phyloP scores from a whole-genome alignment of 2,113 vertebrate species.

The Aphelocoma coerulescens region DNA sequence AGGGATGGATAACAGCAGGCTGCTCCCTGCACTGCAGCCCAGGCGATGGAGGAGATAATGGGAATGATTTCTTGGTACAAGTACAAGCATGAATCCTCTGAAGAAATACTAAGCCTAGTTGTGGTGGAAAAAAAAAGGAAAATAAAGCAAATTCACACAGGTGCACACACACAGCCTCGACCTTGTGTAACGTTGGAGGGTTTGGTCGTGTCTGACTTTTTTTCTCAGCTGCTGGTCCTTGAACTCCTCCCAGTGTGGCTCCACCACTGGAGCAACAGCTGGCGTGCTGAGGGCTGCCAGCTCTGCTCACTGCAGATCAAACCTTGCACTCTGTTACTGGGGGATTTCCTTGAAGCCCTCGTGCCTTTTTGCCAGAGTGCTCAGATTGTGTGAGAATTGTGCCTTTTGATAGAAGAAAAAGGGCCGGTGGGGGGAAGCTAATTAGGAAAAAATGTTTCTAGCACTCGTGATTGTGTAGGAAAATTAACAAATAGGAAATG shows the following conservation, averaged over 20 bases:
- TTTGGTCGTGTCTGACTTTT: neutral
- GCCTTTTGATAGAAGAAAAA: neutral
- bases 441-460: neutral
- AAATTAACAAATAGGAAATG: neutral
- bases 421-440: accelerated
- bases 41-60: neutral
- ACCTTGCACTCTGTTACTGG: neutral
- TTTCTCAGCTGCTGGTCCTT: neutral
- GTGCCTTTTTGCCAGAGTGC: neutral
- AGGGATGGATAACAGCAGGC: neutral
- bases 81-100: neutral
- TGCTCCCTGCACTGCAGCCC: neutral
- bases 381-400: neutral
- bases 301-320: neutral
- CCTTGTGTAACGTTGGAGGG: neutral
- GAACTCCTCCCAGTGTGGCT: neutral
- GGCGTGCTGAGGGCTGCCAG: neutral
- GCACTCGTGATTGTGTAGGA: neutral
- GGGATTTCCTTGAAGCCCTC: neutral
- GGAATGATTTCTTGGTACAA: neutral
- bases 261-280: neutral
- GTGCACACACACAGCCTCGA: neutral
- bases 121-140: neutral
- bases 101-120: slow-evolving; percentile 14
- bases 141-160: neutral